Conservation (phyloP, 2,888 invertebrate species). For the Callyntrura sp. region DNA sequence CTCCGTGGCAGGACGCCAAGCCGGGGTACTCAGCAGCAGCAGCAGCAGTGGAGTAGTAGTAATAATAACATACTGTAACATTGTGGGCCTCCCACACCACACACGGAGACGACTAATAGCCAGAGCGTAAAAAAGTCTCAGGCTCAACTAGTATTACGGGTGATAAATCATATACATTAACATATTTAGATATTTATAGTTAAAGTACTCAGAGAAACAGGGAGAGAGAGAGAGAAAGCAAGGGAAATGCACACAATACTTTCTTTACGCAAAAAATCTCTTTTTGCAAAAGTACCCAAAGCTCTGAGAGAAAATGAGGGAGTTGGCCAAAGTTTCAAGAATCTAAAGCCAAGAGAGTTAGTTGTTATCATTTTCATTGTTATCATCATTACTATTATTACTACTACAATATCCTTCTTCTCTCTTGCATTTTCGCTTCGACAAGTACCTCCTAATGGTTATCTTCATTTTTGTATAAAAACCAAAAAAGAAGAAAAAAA, state of each 20-base stretch:
- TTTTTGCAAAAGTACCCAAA: slow-evolving; percentile 19
- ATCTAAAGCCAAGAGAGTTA: slow-evolving; percentile 60
- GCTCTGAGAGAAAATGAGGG: not conserved
- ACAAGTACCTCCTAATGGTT: no score
- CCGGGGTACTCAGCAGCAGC: slow-evolving; percentile 68
- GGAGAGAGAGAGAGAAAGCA: no score
- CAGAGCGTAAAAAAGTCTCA: slow-evolving; percentile 24
- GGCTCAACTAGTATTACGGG: slow-evolving; percentile 24
- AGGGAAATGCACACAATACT: no score
- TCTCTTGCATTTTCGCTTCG: not conserved
- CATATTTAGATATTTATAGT: not conserved
- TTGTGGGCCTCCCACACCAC: not conserved
- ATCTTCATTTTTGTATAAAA: no score
- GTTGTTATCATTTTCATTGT: slow-evolving; percentile 21
- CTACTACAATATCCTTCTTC: not conserved
- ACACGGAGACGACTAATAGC: slow-evolving; percentile 44
- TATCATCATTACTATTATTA: slow-evolving; percentile 17
- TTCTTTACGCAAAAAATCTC: not conserved
- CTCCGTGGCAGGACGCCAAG: slow-evolving; percentile 67
- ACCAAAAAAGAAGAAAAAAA: not conserved
- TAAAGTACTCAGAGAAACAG: no score
- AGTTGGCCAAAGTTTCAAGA: slow-evolving; percentile 64
- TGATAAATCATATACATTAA: not conserved
- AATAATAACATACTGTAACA: slow-evolving; percentile 31
- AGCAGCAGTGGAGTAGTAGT: no score